These are phyloP conservation scores for Sebastes iracundus DNA, from an alignment of 2,797 vertebrate genomes.

Conservation along the genomic window DNA sequence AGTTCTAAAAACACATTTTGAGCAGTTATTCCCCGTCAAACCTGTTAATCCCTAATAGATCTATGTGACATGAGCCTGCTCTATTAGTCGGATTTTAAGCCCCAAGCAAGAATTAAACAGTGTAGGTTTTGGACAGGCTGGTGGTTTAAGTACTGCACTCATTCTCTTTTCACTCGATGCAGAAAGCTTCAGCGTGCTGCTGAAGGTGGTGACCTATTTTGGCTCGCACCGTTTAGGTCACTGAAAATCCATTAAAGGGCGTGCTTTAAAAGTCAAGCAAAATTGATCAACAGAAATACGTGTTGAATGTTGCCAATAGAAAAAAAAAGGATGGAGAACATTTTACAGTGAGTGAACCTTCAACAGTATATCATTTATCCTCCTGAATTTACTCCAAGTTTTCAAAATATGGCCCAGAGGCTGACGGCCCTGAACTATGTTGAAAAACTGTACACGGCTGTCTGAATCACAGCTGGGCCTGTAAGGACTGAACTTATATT, in stretches of 20 bases:
- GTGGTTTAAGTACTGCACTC: constrained; percentile 1
- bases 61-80: constrained; percentile 39
- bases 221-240: not conserved
- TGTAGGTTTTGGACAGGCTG: constrained; percentile 11
- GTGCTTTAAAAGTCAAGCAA: constrained; percentile 19
- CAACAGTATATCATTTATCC: not conserved
- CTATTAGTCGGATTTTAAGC: constrained; percentile 40
- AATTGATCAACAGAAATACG: not conserved
- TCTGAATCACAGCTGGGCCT: not conserved
- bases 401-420: not conserved
- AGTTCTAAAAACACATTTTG: not conserved
- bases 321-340: not conserved
- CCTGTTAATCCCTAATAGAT: constrained; percentile 42
- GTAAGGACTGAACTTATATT: not conserved
- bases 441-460: not conserved
- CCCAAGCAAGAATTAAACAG: constrained; percentile 44
- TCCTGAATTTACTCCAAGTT: not conserved
- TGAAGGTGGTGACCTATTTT: constrained; percentile 22
- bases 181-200: not conserved
- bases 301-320: not conserved
- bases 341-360: not conserved
- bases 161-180: constrained; percentile 3
- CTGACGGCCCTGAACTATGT: too few species aligned
- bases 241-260: not conserved
- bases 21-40: constrained; percentile 17